Evolutionary conservation across 2,797 vertebrate species (phyloP).

Genomic region (Vireo griseus): DNA sequence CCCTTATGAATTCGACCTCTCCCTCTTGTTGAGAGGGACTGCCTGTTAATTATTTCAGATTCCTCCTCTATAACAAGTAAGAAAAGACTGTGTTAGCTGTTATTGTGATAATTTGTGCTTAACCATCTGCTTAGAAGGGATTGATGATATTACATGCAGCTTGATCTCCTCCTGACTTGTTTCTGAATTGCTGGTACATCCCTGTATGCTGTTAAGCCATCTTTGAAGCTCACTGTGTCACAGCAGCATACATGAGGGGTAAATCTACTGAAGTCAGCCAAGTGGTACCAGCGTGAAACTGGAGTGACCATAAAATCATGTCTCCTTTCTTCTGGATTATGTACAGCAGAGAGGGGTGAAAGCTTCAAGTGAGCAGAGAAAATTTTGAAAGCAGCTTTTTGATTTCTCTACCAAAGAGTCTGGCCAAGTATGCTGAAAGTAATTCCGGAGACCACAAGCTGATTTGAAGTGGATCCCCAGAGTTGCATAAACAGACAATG

Average conservation of each 20-base stretch:
- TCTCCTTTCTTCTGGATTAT: conserved; percentile 26
- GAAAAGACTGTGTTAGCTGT: neutral
- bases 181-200: conserved; percentile 21
- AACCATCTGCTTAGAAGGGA: neutral
- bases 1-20: neutral
- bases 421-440: neutral
- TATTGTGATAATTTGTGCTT: neutral
- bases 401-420: conserved; percentile 33
- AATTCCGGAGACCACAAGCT: conserved; percentile 27
- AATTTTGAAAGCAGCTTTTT: conserved; percentile 48
- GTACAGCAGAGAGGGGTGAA: neutral
- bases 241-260: neutral
- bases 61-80: neutral
- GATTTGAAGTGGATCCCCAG: neutral
- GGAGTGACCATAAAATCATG: conserved; percentile 37
- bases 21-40: neutral
- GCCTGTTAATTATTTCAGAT: neutral
- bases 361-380: conserved; percentile 1
- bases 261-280: conserved; percentile 16
- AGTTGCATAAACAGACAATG: neutral
- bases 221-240: conserved; percentile 37
- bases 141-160: neutral
- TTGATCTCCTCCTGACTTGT: neutral
- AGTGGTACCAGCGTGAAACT: conserved; percentile 24
- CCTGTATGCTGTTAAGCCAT: neutral